A percentile compares a stretch with the other conserved stretches of the same genome.
Conservation (phyloP, 2,888 invertebrate genomes). For the Pachycephus smyrnensis region DNA sequence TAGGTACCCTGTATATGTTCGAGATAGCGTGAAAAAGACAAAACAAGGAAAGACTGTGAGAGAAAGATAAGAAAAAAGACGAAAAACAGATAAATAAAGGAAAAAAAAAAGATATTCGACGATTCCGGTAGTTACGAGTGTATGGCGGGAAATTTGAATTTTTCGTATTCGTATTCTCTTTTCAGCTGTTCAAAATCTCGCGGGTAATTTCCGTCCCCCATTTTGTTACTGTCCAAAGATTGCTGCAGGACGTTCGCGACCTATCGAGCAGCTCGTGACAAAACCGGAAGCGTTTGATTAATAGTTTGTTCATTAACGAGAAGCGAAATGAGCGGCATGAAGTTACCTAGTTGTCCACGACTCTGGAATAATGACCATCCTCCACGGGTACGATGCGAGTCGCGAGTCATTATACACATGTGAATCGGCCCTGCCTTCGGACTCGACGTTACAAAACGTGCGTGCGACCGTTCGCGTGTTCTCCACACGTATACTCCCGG, state of each 20-base stretch:
- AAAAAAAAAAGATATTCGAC: background rate
- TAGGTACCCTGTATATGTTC: background rate
- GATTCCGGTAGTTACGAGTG: background rate
- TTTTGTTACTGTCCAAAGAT: background rate
- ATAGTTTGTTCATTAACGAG: slow-evolving; percentile 43
- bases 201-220: too few species aligned
- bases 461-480: background rate
- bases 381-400: slow-evolving; percentile 12
- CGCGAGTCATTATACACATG: slow-evolving; percentile 14
- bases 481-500: background rate
- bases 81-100: background rate
- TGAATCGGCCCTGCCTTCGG: slow-evolving; percentile 13
- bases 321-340: slow-evolving; percentile 10
- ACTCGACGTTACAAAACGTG: background rate
- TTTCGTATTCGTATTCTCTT: background rate
- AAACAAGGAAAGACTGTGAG: background rate
- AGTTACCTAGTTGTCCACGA: slow-evolving; percentile 20
- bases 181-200: too few species aligned
- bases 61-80: background rate
- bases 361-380: slow-evolving; percentile 21
- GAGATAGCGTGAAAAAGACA: background rate
- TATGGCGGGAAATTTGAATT: background rate
- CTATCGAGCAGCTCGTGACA: slow-evolving; percentile 11
- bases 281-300: slow-evolving; percentile 44
- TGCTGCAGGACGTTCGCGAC: background rate